phyloP scores from a whole-genome alignment of 2,113 vertebrate species.

The Zeus faber region DNA sequence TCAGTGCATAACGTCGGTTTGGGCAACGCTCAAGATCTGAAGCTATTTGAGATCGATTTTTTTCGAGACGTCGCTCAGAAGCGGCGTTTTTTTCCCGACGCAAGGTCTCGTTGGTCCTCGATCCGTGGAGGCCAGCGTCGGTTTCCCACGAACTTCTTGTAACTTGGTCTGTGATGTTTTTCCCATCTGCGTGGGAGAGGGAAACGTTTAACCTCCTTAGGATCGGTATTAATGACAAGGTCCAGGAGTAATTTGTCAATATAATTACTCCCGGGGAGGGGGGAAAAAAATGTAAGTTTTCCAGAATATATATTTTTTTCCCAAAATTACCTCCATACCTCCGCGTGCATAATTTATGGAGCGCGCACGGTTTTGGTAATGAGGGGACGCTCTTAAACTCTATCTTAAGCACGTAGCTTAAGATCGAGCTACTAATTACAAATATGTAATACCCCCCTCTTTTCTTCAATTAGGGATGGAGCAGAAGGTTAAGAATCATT shows the following conservation, averaged over 20 bases:
- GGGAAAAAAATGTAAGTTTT: slow-evolving; percentile 53
- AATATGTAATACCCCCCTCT: slow-evolving; percentile 69
- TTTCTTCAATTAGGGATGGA: slow-evolving; percentile 66
- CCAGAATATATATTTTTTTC: slow-evolving; percentile 36
- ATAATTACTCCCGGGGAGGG: slow-evolving; percentile 47
- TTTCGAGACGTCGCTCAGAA: slow-evolving; percentile 74
- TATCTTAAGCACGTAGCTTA: no score
- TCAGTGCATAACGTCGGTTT: slow-evolving; percentile 34
- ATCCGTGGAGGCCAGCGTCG: slow-evolving; percentile 78
- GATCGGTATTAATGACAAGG: slow-evolving; percentile 43
- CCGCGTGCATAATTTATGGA: slow-evolving; percentile 71
- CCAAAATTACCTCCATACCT: slow-evolving; percentile 64
- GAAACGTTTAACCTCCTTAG: slow-evolving; percentile 13
- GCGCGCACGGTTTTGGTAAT: slow-evolving; percentile 66
- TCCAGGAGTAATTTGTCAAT: slow-evolving; percentile 48
- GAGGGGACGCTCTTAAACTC: slow-evolving; percentile 61
- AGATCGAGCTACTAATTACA: slow-evolving; percentile 72
- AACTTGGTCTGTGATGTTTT: slow-evolving; percentile 1
- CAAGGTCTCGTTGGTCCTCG: slow-evolving; percentile 75
- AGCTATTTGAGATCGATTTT: slow-evolving; percentile 74
- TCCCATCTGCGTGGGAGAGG: background rate
- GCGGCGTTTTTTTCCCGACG: slow-evolving; percentile 73
- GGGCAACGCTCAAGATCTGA: slow-evolving; percentile 64
- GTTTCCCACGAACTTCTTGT: no score
- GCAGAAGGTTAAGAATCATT: slow-evolving; percentile 73